phyloP scores from a whole-genome alignment of 1,140 invertebrate species.

The Drosophila rufa region DNA sequence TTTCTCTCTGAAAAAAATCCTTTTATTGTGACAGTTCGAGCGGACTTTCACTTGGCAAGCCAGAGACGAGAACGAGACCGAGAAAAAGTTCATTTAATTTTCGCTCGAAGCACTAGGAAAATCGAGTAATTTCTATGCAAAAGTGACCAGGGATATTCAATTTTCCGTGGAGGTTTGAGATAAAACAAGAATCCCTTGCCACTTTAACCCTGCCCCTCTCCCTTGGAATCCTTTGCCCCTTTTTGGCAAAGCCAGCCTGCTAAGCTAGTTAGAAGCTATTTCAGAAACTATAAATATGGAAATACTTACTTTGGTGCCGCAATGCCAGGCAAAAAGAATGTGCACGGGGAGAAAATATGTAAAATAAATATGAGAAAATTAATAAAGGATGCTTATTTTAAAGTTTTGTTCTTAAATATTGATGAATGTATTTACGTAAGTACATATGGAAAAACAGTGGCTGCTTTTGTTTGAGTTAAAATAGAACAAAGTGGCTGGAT shows the following conservation, averaged over 20 bases:
- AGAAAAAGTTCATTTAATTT: constrained; percentile 1
- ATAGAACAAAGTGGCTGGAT: too few relatives aligned
- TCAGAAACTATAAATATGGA: constrained; percentile 64
- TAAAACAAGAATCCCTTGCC: background rate
- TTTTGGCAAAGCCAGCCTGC: constrained; percentile 27
- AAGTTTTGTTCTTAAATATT: too few relatives aligned
- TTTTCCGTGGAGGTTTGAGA: constrained; percentile 14
- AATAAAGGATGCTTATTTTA: too few relatives aligned
- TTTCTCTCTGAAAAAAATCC: too few relatives aligned
- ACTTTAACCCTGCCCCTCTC: background rate
- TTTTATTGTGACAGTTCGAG: background rate
- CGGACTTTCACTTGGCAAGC: constrained; percentile 1
- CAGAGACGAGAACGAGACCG: background rate
- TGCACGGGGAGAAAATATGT: too few relatives aligned
- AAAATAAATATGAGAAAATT: too few relatives aligned
- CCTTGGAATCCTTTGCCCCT: constrained; percentile 1
- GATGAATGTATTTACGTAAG: too few relatives aligned
- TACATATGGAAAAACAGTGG: too few relatives aligned
- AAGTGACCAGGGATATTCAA: constrained; percentile 41
- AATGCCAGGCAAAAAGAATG: constrained; percentile 26
- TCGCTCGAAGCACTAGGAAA: constrained; percentile 7
- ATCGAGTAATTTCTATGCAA: constrained; percentile 49
- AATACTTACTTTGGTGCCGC: constrained; percentile 52
- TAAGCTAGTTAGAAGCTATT: constrained; percentile 60
- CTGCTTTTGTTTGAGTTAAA: too few relatives aligned